Evolutionary conservation across 1,140 invertebrate species (phyloP).

Genomic region (Asbolus verrucosus): DNA sequence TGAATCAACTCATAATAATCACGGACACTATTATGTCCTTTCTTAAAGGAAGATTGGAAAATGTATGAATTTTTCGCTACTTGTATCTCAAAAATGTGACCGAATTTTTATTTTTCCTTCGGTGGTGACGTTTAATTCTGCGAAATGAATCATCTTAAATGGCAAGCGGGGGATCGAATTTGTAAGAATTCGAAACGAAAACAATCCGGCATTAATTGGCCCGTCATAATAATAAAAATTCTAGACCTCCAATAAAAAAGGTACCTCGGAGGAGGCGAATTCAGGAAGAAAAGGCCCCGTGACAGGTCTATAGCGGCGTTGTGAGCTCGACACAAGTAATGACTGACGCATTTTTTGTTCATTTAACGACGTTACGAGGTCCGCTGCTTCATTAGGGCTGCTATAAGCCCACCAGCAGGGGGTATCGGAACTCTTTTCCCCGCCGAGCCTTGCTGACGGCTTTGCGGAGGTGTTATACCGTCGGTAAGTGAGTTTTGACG

Average conservation of each 20-base stretch:
- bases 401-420: conserved; percentile 52
- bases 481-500: conserved; percentile 19
- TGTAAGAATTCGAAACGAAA: conserved; percentile 32
- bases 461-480: conserved; percentile 48
- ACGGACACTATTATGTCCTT: no score
- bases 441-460: conserved; percentile 38
- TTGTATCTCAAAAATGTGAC: no score
- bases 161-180: background rate
- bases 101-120: no score
- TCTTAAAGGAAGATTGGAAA: no score
- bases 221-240: conserved; percentile 48
- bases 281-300: conserved; percentile 19
- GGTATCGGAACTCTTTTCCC: conserved; percentile 44
- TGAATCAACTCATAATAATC: no score
- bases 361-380: conserved; percentile 49
- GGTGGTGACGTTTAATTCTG: no score
- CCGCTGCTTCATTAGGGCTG: conserved; percentile 54
- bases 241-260: conserved; percentile 35
- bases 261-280: conserved; percentile 16
- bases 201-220: conserved; percentile 48
- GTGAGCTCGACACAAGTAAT: conserved; percentile 41
- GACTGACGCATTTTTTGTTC: conserved; percentile 52
- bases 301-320: conserved; percentile 45
- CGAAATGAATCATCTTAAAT: no score
- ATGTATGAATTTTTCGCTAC: no score